Evolutionary conservation across 2,888 invertebrate species (phyloP).

Genomic region (Resseliella maxima): DNA sequence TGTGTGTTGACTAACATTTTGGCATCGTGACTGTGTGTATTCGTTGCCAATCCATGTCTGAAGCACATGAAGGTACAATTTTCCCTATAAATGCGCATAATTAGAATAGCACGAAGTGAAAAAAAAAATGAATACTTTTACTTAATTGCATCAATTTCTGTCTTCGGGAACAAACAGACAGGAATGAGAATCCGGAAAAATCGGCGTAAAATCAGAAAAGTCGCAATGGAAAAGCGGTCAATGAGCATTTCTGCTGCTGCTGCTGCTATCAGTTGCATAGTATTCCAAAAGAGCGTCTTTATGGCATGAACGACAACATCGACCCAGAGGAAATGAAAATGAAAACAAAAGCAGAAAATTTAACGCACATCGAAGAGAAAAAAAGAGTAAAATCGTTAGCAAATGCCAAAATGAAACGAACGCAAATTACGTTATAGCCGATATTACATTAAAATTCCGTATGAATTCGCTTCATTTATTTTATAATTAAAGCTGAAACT

Average conservation of each 20-base stretch:
- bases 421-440: conserved; percentile 44
- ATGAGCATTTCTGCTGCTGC: neutral
- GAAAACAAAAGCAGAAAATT: conserved; percentile 36
- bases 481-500: conserved; percentile 51
- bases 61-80: neutral
- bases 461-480: conserved; percentile 51
- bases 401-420: conserved; percentile 48
- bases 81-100: conserved; percentile 14
- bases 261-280: neutral
- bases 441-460: conserved; percentile 51
- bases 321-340: neutral
- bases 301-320: neutral
- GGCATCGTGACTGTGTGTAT: neutral
- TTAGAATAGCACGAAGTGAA: neutral
- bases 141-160: conserved; percentile 43
- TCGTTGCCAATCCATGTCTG: neutral
- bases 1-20: neutral
- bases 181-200: neutral
- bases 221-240: neutral
- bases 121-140: conserved; percentile 14
- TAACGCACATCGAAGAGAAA: neutral
- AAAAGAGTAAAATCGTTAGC: conserved; percentile 38
- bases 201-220: conserved; percentile 17
- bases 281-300: neutral
- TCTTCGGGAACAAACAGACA: conserved; percentile 4